Base-by-base conservation (phyloP, 2,113 vertebrate genomes). In the Scolopax mira region DNA sequence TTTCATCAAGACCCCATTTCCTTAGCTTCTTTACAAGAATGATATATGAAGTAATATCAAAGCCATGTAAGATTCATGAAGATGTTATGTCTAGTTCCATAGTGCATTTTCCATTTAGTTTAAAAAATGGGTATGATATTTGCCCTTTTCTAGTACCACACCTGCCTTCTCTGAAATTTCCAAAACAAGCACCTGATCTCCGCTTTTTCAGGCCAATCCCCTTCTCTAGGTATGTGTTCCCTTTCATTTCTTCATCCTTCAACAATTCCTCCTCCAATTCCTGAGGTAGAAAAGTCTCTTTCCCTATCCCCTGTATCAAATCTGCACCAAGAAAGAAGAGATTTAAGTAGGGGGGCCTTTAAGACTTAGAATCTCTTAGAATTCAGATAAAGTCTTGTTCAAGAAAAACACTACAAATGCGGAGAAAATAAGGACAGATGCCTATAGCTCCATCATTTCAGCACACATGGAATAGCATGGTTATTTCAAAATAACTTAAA, bases 271-370 rank as follows among this genome's bases (percentile, higher is more conserved):
- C 44, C 54, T n/a, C n/a, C n/a, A n/a, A n/a, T n/a, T n/a, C n/a
- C n/a, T n/a, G n/a, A n/a, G 0, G 0, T 4, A 78, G 54, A 33
- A 58, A 67, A 80, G 12, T 37, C 23, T 23, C 42, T 58, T 55
- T 80, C 86, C 61, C 46, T 80, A 37, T 33, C 19, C 18, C 7
- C 23, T 80, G 5, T 39, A 51, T 58, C 46, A 78, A 80, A 84
- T 23, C 15, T 51, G 33, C 16, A 51, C 57, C 25, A 79, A 86
- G 25, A 79, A 83, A 35, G 7, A 33, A 58, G 16, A 11, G 4
- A 5, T 15, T 41, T 30, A n/a, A n/a, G n/a, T 15, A 5, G 19
- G 46, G 10, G 46, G 41, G 41, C 13, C 6, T 80, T 79, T 89
- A 74, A 82, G 24, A 57, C 46, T 52, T 78, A 35, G 11, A 88